Evolutionary conservation across 2,113 vertebrate genomes (phyloP).

Genomic region (Rhinolophus sinicus): DNA sequence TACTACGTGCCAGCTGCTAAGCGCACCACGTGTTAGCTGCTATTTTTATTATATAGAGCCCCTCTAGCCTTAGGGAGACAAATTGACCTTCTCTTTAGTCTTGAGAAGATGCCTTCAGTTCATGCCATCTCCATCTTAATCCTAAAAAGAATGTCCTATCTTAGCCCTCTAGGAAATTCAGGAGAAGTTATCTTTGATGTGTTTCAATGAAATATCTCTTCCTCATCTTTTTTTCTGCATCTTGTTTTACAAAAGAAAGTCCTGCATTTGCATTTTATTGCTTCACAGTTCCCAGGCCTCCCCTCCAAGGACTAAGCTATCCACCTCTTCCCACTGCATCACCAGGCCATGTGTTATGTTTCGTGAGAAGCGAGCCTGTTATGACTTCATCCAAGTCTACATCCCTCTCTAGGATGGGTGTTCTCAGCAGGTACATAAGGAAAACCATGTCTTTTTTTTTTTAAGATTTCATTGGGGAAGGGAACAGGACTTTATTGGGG

Average conservation of each 20-base stretch:
- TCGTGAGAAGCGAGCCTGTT: background rate
- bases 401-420: background rate
- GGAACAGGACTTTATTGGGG: no score
- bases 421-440: background rate
- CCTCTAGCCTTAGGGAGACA: background rate
- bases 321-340: background rate
- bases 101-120: background rate
- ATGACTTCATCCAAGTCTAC: background rate
- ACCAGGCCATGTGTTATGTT: background rate
- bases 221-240: background rate
- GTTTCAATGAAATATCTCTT: background rate
- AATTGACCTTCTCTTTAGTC: background rate
- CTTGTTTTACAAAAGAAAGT: conserved; percentile 1
- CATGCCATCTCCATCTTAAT: background rate
- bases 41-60: background rate
- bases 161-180: background rate
- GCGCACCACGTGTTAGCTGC: background rate
- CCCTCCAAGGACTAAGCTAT: background rate
- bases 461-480: no score
- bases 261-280: background rate
- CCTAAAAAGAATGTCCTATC: background rate
- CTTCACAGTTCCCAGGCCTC: background rate
- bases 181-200: conserved; percentile 29
- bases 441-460: background rate
- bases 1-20: background rate